Evolutionary conservation across 2,797 vertebrate genomes (phyloP), one percentile per base, ranked within the genome.

Genomic region (Mastacembelus armatus): DNA sequence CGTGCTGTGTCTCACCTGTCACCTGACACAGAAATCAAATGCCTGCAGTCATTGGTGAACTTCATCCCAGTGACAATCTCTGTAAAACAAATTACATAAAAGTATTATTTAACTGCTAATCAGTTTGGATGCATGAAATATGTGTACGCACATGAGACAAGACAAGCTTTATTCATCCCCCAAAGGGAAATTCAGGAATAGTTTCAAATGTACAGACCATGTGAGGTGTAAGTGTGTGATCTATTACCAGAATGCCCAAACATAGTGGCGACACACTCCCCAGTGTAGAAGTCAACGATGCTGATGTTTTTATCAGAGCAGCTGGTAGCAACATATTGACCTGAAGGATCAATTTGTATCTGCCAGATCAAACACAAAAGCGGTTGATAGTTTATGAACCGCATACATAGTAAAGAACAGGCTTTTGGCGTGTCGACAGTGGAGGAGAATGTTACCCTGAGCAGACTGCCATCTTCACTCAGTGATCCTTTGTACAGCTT

Each of bases 341-440:
- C 97, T 0, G 97, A 99, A 0, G 96, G 97, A 89, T 99, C 97
- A 0, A 94, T 95, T 84, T 98, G 96, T 32, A 99, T 95, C 97
- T 98, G 81, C 52, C 22, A 47, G 16, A 54, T n/a, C 7, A 71
- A 67, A 63, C 9, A 82, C n/a, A n/a, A 60, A 56, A 19, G 19
- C 45, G 33, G 6, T 30, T 24, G 24, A 26, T 9, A 32, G 50
- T 74, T 50, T 33, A 40, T 49, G 39, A 15, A 11, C 40, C 24
- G 32, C 36, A 18, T 11, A 18, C 3, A 32, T 4, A 33, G 5
- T 33, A 3, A 32, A 3, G 8, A 7, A 43, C 27, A 0, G 4
- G 3, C 7, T 4, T 44, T 18, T 27, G 1, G 12, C 16, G 39
- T 2, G 19, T 11, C 19, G 26, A 36, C 1, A 10, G 44, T 15